These are phyloP conservation scores for Hecatera dysodea DNA, from an alignment of 2,888 invertebrate genomes.

Conservation along the genomic window DNA sequence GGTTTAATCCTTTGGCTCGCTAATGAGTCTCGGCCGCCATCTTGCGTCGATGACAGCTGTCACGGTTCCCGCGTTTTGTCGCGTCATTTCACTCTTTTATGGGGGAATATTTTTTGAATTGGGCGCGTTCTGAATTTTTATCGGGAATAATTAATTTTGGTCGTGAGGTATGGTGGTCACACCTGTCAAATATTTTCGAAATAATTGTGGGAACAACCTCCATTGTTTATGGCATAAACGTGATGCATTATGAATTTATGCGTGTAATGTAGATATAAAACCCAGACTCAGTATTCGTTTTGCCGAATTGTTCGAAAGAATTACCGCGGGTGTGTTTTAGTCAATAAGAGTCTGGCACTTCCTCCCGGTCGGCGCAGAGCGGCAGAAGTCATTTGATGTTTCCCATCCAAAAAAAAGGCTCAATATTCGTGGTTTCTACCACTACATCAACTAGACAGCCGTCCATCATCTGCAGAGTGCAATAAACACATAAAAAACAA, in stretches of 20 bases:
- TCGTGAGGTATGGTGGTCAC: conserved; percentile 13
- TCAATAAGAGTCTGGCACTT: too few species aligned
- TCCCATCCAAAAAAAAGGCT: too few species aligned
- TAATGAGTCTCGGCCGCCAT: conserved; percentile 70
- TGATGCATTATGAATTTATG: not conserved
- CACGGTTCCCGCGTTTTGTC: conserved; percentile 67
- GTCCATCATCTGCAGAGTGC: not conserved
- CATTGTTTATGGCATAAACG: conserved; percentile 23
- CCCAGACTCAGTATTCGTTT: too few species aligned
- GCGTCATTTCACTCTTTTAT: conserved; percentile 60
- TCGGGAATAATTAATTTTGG: conserved; percentile 33
- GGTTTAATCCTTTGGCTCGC: conserved; percentile 67
- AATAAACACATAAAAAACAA: not conserved
- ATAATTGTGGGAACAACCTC: conserved; percentile 26
- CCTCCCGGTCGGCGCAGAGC: too few species aligned
- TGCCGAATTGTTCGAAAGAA: too few species aligned
- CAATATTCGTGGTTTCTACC: not conserved
- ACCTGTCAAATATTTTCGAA: conserved; percentile 36
- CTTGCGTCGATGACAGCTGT: conserved; percentile 71
- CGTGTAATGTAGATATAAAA: not conserved
- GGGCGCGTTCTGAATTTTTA: conserved; percentile 40
- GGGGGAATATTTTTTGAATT: conserved; percentile 27
- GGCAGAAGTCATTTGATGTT: too few species aligned
- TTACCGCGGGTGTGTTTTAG: too few species aligned
- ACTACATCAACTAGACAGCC: not conserved